Evolutionary conservation across 2,113 vertebrate genomes (phyloP).

Genomic region (Rhinoderma darwinii): DNA sequence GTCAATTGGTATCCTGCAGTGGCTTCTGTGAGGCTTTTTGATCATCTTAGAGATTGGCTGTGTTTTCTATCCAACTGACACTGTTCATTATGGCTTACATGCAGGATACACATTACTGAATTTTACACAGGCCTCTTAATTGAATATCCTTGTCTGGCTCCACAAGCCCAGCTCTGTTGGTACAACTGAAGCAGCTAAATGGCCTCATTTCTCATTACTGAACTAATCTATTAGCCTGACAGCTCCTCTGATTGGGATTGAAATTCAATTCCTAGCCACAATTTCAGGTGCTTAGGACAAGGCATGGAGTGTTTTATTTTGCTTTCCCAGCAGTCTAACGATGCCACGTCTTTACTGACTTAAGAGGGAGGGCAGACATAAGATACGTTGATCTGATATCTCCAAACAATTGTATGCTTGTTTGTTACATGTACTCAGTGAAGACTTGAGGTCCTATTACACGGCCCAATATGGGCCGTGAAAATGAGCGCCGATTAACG

Average conservation of each 20-base stretch:
- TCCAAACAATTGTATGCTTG: not conserved
- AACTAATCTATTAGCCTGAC: slow-evolving; percentile 56
- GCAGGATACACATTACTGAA: slow-evolving; percentile 57
- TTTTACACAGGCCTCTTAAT: slow-evolving; percentile 58
- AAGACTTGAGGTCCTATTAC: too few relatives aligned
- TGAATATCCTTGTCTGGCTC: slow-evolving; percentile 58
- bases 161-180: slow-evolving; percentile 42
- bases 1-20: slow-evolving; percentile 16
- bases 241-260: slow-evolving; percentile 55
- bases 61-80: slow-evolving; percentile 55
- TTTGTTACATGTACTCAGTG: not conserved
- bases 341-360: slow-evolving; percentile 14
- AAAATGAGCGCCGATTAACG: too few relatives aligned
- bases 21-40: slow-evolving; percentile 26
- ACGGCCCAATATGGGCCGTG: too few relatives aligned
- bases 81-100: slow-evolving; percentile 51
- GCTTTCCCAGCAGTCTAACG: slow-evolving; percentile 40
- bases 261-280: slow-evolving; percentile 56
- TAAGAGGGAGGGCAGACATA: not conserved
- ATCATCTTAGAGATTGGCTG: slow-evolving; percentile 46
- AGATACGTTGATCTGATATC: not conserved
- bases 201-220: slow-evolving; percentile 57
- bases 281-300: slow-evolving; percentile 56
- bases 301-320: slow-evolving; percentile 53
- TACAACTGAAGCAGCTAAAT: slow-evolving; percentile 54